These are phyloP conservation scores for Myodes glareolus DNA, from an alignment of 2,113 vertebrate species.

Conservation along the genomic window DNA sequence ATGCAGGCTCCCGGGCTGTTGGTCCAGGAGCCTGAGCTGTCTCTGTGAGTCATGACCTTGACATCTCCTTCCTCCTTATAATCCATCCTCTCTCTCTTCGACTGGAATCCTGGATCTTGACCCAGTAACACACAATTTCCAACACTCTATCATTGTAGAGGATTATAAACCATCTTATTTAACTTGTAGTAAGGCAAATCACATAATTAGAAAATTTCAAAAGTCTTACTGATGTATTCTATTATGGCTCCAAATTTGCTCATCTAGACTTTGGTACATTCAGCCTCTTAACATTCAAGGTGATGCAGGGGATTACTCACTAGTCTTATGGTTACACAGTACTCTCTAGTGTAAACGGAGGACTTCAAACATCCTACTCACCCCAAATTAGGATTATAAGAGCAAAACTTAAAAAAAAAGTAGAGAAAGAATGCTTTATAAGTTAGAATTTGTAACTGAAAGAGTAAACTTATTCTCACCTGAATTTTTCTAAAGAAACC, in stretches of 20 bases:
- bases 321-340: not conserved
- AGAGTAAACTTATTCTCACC: slow-evolving; percentile 25
- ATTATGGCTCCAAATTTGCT: not conserved
- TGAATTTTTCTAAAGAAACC: not conserved
- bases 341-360: not conserved
- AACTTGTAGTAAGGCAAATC: not conserved
- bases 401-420: not conserved
- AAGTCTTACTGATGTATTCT: not conserved
- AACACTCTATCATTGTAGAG: not conserved
- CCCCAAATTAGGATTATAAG: not conserved
- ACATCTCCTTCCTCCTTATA: too few species aligned
- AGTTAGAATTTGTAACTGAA: not conserved
- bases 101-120: too few species aligned
- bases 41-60: too few species aligned
- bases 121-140: not conserved
- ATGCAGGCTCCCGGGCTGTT: too few species aligned
- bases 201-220: not conserved
- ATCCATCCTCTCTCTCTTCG: too few species aligned
- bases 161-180: not conserved
- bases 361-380: not conserved
- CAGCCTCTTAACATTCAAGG: not conserved
- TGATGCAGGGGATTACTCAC: not conserved
- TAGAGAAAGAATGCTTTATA: not conserved
- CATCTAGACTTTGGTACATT: not conserved
- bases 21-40: too few species aligned